Evolutionary conservation across 2,888 invertebrate species (phyloP).

Genomic region (Pachliopta kotzebuea): DNA sequence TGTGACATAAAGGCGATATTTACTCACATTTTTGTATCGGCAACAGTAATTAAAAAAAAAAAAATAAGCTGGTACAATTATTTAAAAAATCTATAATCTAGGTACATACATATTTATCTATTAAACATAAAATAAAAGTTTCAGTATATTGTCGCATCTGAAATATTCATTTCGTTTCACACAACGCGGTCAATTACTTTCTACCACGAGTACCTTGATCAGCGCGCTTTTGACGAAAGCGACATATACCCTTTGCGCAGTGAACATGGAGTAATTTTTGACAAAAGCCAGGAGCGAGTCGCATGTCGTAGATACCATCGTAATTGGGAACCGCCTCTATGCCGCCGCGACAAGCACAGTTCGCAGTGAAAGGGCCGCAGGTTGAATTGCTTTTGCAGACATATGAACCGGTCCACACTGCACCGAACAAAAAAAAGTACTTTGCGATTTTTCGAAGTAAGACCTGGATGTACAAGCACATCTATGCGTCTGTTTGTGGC

Average conservation of each 20-base stretch:
- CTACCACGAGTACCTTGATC: background rate
- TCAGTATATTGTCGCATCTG: background rate
- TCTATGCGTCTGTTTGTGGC: background rate
- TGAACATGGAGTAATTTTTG: conserved; percentile 2
- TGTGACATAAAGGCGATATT: too few relatives aligned
- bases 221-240: background rate
- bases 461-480: background rate
- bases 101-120: too few relatives aligned
- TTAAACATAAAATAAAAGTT: too few relatives aligned
- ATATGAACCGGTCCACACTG: background rate
- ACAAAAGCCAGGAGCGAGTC: conserved; percentile 14
- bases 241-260: background rate
- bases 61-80: too few relatives aligned
- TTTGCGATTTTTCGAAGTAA: background rate
- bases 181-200: background rate
- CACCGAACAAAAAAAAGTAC: conserved; percentile 1
- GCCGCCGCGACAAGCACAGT: conserved; percentile 16
- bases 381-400: conserved; percentile 16
- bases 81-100: too few relatives aligned
- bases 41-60: too few relatives aligned
- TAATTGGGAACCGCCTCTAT: conserved; percentile 21
- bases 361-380: conserved; percentile 7
- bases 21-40: too few relatives aligned
- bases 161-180: background rate
- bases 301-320: conserved; percentile 16